Conservation (phyloP, 2,113 vertebrate genomes). For the Paratilapia polleni region DNA sequence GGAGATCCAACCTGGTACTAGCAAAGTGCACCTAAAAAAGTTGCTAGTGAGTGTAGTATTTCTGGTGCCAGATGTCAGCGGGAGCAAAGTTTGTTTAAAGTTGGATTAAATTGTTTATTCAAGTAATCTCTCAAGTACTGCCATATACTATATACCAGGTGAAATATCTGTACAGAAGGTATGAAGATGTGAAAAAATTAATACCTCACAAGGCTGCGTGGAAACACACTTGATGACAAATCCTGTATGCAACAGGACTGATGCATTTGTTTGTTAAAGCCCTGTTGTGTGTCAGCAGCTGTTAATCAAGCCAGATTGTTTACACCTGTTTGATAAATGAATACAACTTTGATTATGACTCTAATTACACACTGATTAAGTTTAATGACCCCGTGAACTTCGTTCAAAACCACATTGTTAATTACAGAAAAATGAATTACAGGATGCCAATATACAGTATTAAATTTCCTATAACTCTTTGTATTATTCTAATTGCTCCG, state of each 20-base stretch:
- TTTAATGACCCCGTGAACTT: slow-evolving; percentile 16
- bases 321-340: slow-evolving; percentile 31
- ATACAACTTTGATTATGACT: slow-evolving; percentile 25
- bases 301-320: background rate
- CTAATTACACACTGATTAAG: slow-evolving; percentile 29
- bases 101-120: background rate
- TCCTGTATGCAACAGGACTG: background rate
- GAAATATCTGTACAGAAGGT: background rate
- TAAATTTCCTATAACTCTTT: background rate
- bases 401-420: slow-evolving; percentile 32
- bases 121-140: background rate
- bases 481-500: slow-evolving; percentile 21
- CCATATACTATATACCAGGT: background rate
- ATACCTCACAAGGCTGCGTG: background rate
- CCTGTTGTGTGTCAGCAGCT: background rate
- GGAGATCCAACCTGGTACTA: background rate
- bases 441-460: slow-evolving; percentile 6
- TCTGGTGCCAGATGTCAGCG: background rate
- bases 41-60: background rate
- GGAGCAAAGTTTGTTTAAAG: background rate
- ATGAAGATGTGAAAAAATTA: background rate
- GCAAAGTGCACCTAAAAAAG: background rate
- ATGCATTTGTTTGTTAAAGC: background rate
- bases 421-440: slow-evolving; percentile 34
- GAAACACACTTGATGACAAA: background rate